A percentile compares a stretch with the other conserved stretches of the same genome.
phyloP scores from a whole-genome alignment of 2,113 vertebrate genomes.

The Podocnemis expansa region DNA sequence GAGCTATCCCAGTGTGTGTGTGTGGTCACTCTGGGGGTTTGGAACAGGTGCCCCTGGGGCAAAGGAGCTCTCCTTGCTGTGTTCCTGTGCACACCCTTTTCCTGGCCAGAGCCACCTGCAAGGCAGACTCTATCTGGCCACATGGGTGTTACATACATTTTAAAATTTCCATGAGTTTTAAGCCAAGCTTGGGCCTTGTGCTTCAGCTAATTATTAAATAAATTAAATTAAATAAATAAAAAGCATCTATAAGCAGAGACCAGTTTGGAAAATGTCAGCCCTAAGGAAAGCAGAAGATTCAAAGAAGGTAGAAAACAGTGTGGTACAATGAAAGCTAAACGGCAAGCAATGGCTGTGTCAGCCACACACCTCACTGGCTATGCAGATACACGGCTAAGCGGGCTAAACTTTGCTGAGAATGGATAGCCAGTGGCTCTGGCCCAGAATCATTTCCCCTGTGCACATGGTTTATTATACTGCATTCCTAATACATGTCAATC shows the following conservation, averaged over 20 bases:
- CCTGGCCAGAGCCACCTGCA: too few relatives aligned
- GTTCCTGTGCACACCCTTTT: too few relatives aligned
- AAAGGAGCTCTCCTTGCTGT: too few relatives aligned
- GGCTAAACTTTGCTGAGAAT: constrained; percentile 31
- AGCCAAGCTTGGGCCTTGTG: too few relatives aligned
- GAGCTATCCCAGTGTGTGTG: too few relatives aligned
- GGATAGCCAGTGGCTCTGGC: too few relatives aligned
- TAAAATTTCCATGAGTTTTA: too few relatives aligned
- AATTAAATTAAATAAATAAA: neutral
- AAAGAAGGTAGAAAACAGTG: neutral
- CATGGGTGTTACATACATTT: too few relatives aligned
- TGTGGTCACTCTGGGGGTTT: too few relatives aligned
- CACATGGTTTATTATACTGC: constrained; percentile 55
- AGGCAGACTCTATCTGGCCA: too few relatives aligned
- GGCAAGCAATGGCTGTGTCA: neutral
- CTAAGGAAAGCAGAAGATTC: constrained; percentile 1
- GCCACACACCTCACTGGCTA: constrained; percentile 17
- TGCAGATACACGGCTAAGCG: neutral
- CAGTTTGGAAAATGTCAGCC: neutral
- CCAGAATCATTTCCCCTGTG: constrained; percentile 68
- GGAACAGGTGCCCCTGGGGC: too few relatives aligned
- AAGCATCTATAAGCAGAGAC: neutral
- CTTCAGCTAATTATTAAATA: neutral
- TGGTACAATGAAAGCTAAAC: neutral
- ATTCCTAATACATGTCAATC: constrained; percentile 62